Conservation (phyloP, 2,113 vertebrate species). For the Bagarius yarrelli region DNA sequence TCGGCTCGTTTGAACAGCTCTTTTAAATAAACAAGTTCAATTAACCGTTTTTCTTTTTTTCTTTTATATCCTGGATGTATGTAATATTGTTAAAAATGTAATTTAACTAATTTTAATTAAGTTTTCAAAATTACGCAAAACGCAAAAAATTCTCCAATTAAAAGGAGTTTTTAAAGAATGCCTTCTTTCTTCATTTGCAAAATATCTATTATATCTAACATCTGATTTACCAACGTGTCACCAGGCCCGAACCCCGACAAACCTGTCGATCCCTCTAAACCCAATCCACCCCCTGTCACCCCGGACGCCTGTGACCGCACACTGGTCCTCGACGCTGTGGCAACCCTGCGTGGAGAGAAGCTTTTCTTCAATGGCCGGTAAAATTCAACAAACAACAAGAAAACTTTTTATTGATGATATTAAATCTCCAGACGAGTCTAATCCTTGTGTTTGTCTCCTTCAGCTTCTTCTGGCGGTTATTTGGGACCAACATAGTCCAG, state of each 20-base stretch:
- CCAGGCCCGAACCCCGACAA: constrained; percentile 59
- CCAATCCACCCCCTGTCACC: constrained; percentile 62
- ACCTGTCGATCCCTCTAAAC: constrained; percentile 62
- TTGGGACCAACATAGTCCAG: constrained; percentile 51
- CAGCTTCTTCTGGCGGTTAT: constrained; percentile 84
- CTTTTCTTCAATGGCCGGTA: constrained; percentile 90
- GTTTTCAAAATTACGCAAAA: no score
- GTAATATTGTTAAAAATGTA: no score
- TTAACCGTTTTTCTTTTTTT: no score
- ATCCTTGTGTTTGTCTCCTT: constrained; percentile 2
- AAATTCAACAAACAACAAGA: neutral
- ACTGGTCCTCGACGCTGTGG: constrained; percentile 79
- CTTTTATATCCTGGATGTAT: no score
- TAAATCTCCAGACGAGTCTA: neutral
- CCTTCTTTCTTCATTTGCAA: neutral
- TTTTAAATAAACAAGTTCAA: no score
- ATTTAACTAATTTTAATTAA: no score
- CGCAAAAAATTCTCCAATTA: no score
- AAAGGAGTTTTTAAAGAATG: no score
- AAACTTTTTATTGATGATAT: no score
- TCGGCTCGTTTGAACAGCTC: no score
- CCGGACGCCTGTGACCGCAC: constrained; percentile 79
- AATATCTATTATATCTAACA: neutral
- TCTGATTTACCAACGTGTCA: neutral
- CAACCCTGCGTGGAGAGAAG: constrained; percentile 80